Evolutionary conservation across 2,888 invertebrate genomes (phyloP), one percentile per base, ranked within the genome.

Genomic region (Drosophila koepferae): DNA sequence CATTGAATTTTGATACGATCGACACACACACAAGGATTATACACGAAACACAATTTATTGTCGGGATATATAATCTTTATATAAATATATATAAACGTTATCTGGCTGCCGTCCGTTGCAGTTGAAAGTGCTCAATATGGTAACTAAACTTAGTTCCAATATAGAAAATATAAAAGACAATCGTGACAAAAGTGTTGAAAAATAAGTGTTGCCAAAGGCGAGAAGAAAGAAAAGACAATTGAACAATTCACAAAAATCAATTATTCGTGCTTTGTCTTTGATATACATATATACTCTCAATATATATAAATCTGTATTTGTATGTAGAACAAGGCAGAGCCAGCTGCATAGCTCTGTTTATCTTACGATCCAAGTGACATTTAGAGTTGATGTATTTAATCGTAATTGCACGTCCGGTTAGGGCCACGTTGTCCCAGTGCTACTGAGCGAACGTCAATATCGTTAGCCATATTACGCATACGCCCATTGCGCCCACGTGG

Each of bases 1-100:
- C 75, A 89, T 92, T 92, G 92, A 92, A 91, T 92, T 91, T 84
- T 87, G 90, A 91, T 85, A 88, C 91, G 92, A 91, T 91, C 89
- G 82, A 71, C 34, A 82, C 46, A 76, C 59, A 72, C 59, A 72
- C 68, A 77, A 86, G 82, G 85, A 89, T 84, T 85, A 84, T 74
- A 68, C 72, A 77, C 77, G 54, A 77, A 60, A 73, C 49, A 51
- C 53, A 40, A 36, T 31, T 31, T n/a, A 31, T 28, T 62, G 56
- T 70, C 78, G 74, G 77, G 78, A 77, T 70, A 64, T 40, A 66
- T 55, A 41, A 31, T n/a, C 40, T 62, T 54, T 43, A 53, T 23
- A 66, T 53, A 62, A 23, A 49, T 38, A 48, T 49, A 48, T 59
- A 49, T 51, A 66, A 65, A 60, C 71, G 71, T 51, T 51, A 53